These are phyloP conservation scores for Pao palembangensis DNA, from an alignment of 2,113 vertebrate species.

Conservation along the genomic window DNA sequence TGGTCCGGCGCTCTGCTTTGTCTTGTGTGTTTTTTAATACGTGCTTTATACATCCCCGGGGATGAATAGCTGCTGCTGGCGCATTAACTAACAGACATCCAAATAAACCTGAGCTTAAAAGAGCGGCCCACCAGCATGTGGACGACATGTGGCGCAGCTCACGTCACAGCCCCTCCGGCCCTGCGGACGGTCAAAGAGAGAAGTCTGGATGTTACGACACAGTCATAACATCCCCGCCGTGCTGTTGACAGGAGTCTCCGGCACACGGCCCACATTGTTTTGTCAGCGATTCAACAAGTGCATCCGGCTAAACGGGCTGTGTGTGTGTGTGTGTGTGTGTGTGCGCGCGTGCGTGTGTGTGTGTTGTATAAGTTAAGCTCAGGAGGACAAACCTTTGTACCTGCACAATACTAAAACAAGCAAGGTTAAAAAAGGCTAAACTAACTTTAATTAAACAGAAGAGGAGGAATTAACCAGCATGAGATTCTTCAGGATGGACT, in stretches of 20 bases:
- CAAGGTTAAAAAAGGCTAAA: conserved; percentile 9
- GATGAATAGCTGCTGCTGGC: conserved; percentile 21
- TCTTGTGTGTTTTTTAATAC: conserved; percentile 8
- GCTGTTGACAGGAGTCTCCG: conserved; percentile 53
- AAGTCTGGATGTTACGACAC: conserved; percentile 1
- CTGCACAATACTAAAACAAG: no score
- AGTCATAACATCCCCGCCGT: conserved; percentile 51
- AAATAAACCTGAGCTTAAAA: conserved; percentile 54
- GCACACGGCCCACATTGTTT: conserved; percentile 40
- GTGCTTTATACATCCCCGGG: conserved; percentile 18
- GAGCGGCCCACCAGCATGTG: conserved; percentile 44
- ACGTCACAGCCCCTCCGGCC: conserved; percentile 14
- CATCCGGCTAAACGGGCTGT: conserved; percentile 16
- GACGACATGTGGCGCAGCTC: conserved; percentile 33
- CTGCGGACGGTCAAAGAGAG: conserved; percentile 19
- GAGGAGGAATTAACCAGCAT: background rate
- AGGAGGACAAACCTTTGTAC: no score
- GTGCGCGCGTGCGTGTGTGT: conserved; percentile 9
- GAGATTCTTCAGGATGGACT: no score
- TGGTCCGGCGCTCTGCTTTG: background rate
- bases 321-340: background rate
- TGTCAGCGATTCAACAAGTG: conserved; percentile 38
- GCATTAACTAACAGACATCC: conserved; percentile 34
- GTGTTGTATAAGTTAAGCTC: no score
- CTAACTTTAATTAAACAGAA: background rate